Percentiles rank a stretch among this genome's conserved stretches.
These are phyloP conservation scores for Macrotrachela quadricornifera DNA, from an alignment of 1,140 invertebrate species.

Conservation along the genomic window DNA sequence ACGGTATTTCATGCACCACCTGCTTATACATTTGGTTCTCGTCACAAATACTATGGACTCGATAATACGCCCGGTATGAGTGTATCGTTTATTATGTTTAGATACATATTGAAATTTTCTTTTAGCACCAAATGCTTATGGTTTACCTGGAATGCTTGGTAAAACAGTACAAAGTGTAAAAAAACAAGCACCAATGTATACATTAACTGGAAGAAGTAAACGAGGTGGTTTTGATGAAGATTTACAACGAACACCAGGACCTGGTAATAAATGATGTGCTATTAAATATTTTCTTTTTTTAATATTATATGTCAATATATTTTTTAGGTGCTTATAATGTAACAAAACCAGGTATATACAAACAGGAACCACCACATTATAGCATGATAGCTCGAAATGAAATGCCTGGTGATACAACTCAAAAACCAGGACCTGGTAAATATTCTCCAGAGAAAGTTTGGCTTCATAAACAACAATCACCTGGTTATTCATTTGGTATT, in stretches of 20 bases:
- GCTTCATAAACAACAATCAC: constrained; percentile 16
- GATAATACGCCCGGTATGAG: constrained; percentile 38
- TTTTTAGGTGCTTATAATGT: constrained; percentile 30
- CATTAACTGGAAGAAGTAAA: constrained; percentile 52
- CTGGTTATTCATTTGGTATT: constrained; percentile 58
- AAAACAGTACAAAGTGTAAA: constrained; percentile 42
- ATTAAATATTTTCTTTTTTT: no score
- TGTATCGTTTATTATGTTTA: constrained; percentile 16
- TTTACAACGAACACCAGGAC: constrained; percentile 11
- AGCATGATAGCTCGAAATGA: constrained; percentile 56
- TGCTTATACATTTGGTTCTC: constrained; percentile 45
- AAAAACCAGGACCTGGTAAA: constrained; percentile 68
- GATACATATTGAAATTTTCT: not conserved
- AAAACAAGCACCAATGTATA: constrained; percentile 46
- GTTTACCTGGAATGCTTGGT: constrained; percentile 53
- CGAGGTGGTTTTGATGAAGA: constrained; percentile 30
- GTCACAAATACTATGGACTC: constrained; percentile 30
- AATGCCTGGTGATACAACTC: constrained; percentile 45
- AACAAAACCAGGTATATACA: constrained; percentile 39
- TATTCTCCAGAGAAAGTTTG: constrained; percentile 71
- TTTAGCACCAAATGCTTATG: constrained; percentile 61
- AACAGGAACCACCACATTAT: constrained; percentile 50
- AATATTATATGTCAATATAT: constrained; percentile 25
- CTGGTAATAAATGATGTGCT: no score
- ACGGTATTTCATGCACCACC: constrained; percentile 38